Base-by-base conservation (phyloP, 2,113 vertebrate species). In the Okapia johnstoni region DNA sequence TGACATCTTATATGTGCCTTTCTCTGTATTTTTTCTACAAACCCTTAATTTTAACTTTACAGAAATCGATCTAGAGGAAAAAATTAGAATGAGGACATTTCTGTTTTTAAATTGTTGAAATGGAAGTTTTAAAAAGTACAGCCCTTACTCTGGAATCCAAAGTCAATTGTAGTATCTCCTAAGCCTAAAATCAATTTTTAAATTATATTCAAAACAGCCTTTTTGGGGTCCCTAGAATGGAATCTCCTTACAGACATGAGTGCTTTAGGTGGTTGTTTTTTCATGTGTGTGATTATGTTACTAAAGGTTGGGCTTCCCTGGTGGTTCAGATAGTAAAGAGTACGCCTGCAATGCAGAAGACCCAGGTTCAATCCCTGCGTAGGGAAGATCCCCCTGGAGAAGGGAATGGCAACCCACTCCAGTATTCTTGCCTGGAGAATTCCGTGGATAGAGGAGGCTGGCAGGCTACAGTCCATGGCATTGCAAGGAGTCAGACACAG, bases 101-200 rank as follows among this genome's bases (percentile, higher is more conserved):
- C 60, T 95, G 30, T 91, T 97, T 97, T 96, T 88, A 94, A 95
- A 96, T 87, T 94, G 30, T 90, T 96, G 54, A 93, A 94, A 76
- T 81, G 54, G 13, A 73, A 95, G 52, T 97, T 93, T 57, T 86
- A 25, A 73, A 96, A 97, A 92, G 15, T 55, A 80, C 43, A 89
- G 28, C 60, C 21, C 52, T 93, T 89, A 36, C 21, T 48, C n/a
- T 96, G 46, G 48, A 50, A 80, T 79, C 48, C 80, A 19, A 95
- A 94, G 63, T 92, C 30, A 76, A 28, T 90, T 79, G 46, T 85
- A 76, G 23, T 91, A 63, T 93, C 61, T 88, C 28, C n/a, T 93
- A 50, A 57, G 28, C 84, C 80, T 90, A 92, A 83, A 93, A 89
- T 70, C 33, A 81, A 79, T 25, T 85, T 86, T 85, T 15, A 95